Base-by-base conservation (phyloP, 2,797 vertebrate genomes). In the Philypnodon macrostomus region DNA sequence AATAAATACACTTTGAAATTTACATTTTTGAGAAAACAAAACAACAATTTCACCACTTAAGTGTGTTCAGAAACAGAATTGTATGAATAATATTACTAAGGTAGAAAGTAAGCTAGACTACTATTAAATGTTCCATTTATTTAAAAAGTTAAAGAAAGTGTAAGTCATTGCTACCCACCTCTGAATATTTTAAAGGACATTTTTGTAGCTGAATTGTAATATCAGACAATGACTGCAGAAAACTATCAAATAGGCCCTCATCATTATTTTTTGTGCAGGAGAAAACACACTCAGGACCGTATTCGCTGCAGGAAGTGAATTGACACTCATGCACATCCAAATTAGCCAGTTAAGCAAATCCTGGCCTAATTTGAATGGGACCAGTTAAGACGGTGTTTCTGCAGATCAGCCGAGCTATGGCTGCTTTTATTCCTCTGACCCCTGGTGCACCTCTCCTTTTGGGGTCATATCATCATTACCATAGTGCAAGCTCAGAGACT, bases 391-490 rank as follows among this genome's bases (percentile, higher is more conserved):
- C 90, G 79, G 86, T 91, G 94, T 92, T 94, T 94, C 92, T 93
- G 93, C 91, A 91, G 92, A 93, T 92, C 92, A 93, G 93, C 91
- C 91, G 85, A 89, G 90, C 90, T 86, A 90, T 87, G 89, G 90
- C 79, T 90, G 92, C 94, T 92, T 83, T 95, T 92, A 93, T 96
- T 94, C n/a, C 92, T 91, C 92, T 95, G 94, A 97, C 96, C 95
- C 93, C 91, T 92, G 88, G 87, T 92, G 91, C 91, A 91, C 91
- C 89, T 92, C 90, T 90, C 89, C 91, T 93, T 94, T 93, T 91
- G 77, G 92, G 93, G 94, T 97, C 95, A 95, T 91, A 93, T 92
- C 92, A 94, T 97, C 93, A 97, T 97, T 97, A 97, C 93, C 95
- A 96, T 96, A 96, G 94, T 94, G 95, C 95, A 93, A 94, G 93